A percentile compares a stretch with the other conserved stretches of the same genome.
Conservation (phyloP, 1,140 invertebrate genomes). For the Trachelipus rathkii region DNA sequence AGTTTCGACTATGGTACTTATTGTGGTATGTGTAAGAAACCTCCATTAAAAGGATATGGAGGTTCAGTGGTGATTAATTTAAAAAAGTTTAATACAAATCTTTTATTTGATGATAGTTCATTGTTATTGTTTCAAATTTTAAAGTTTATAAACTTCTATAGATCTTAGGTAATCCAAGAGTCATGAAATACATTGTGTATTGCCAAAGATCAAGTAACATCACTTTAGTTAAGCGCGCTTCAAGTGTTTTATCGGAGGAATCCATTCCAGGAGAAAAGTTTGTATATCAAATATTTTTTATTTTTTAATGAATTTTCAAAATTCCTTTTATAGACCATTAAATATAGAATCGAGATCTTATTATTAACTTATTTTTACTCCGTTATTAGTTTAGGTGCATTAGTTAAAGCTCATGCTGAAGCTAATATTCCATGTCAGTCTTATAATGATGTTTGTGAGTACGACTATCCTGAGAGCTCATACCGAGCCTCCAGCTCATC, state of each 20-base stretch:
- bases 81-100: too few relatives aligned
- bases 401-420: not conserved
- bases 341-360: too few relatives aligned
- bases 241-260: not conserved
- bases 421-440: not conserved
- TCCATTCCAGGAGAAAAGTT: not conserved
- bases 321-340: too few relatives aligned
- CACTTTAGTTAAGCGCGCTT: not conserved
- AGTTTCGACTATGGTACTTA: too few relatives aligned
- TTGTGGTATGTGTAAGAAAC: too few relatives aligned
- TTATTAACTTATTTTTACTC: too few relatives aligned
- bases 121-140: too few relatives aligned
- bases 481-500: not conserved
- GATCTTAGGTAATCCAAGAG: not conserved
- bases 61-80: too few relatives aligned
- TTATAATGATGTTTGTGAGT: not conserved
- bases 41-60: too few relatives aligned
- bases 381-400: not conserved
- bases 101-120: too few relatives aligned
- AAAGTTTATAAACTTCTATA: not conserved
- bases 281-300: not conserved
- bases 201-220: not conserved
- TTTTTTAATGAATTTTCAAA: not conserved
- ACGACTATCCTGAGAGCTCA: not conserved
- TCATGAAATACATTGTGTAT: not conserved